Percentiles rank a stretch among this genome's conserved stretches.
phyloP scores from a whole-genome alignment of 2,113 vertebrate genomes.

The Peucedramus taeniatus region DNA sequence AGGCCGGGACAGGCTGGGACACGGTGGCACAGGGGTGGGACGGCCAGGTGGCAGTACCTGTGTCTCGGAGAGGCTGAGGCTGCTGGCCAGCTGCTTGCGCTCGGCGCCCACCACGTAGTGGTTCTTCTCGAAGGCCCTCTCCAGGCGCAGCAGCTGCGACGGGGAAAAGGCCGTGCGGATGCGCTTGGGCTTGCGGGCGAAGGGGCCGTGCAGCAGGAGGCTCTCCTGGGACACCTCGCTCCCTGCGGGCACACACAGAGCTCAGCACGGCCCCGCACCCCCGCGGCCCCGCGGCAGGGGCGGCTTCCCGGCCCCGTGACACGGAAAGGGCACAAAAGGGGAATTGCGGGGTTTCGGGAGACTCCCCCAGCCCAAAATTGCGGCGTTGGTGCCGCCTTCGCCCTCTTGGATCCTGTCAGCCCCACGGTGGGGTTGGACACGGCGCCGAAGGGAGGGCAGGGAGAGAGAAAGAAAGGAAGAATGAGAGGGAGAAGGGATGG shows the following conservation, averaged over 20 bases:
- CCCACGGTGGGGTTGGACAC: background rate
- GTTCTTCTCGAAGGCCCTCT: conserved; percentile 97
- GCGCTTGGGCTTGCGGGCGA: conserved; percentile 93
- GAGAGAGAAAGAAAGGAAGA: no score
- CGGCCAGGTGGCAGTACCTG: conserved; percentile 69
- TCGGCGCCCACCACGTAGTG: conserved; percentile 97
- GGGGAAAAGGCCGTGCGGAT: conserved; percentile 97
- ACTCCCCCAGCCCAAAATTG: rapidly evolving
- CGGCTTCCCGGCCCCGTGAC: rapidly evolving
- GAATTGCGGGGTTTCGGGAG: rapidly evolving
- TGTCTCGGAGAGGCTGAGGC: conserved; percentile 92
- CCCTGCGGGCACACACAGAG: conserved; percentile 62
- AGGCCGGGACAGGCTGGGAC: background rate
- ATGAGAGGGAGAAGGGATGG: background rate
- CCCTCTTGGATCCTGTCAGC: rapidly evolving
- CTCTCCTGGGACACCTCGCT: conserved; percentile 91
- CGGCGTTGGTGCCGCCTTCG: rapidly evolving
- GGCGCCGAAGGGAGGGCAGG: background rate
- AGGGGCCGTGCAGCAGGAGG: conserved; percentile 92
- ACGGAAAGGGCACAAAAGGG: rapidly evolving
- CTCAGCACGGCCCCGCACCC: background rate
- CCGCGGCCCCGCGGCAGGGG: no score
- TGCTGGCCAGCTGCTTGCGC: conserved; percentile 93
- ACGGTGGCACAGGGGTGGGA: background rate
- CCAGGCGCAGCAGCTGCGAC: conserved; percentile 92